Percentiles rank a stretch among this genome's conserved stretches.
phyloP scores from a whole-genome alignment of 2,113 vertebrate genomes.

The Varanus salvator region DNA sequence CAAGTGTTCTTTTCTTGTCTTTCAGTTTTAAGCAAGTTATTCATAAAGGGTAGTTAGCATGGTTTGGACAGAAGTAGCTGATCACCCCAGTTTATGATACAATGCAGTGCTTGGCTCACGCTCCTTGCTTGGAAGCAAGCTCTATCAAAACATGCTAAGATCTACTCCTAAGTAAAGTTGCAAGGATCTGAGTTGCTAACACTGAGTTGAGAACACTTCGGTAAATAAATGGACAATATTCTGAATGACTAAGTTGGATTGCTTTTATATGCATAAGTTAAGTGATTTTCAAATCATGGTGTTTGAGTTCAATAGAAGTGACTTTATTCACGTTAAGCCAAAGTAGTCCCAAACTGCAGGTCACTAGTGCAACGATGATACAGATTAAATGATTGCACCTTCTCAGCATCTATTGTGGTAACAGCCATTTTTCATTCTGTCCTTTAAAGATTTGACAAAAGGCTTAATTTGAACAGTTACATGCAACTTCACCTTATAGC shows the following conservation, averaged over 20 bases:
- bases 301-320: neutral
- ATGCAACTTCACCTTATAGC: slow-evolving; percentile 25
- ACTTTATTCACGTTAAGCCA: neutral
- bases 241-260: neutral
- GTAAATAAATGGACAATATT: too few relatives aligned
- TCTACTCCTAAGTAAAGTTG: neutral
- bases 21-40: neutral
- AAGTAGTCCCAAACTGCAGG: neutral
- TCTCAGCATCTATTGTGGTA: neutral
- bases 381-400: neutral
- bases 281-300: neutral
- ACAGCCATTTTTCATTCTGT: neutral
- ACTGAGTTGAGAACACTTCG: neutral
- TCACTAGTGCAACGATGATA: neutral
- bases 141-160: neutral
- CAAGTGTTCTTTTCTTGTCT: neutral
- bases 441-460: neutral
- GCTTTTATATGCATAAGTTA: neutral
- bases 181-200: neutral
- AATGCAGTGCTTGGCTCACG: neutral
- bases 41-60: neutral
- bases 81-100: neutral
- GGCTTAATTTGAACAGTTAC: slow-evolving; percentile 14
- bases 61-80: neutral
- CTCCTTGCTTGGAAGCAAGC: neutral